phyloP scores from a whole-genome alignment of 2,797 vertebrate genomes.

The Dendrocincla tyrannina region DNA sequence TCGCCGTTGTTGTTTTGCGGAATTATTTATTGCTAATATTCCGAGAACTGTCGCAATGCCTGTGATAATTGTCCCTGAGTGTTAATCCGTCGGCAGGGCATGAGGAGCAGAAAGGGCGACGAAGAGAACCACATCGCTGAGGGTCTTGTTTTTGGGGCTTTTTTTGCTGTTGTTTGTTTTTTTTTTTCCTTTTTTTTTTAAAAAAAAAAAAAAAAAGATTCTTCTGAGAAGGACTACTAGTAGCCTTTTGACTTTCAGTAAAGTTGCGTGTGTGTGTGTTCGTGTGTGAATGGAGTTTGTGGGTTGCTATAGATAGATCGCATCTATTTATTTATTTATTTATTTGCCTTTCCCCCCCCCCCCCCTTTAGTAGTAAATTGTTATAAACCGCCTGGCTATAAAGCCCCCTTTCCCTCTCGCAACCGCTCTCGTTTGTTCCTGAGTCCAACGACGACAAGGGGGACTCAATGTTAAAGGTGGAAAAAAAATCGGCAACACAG shows the following conservation, averaged over 20 bases:
- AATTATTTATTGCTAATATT: neutral
- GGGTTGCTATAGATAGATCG: neutral
- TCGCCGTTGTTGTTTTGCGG: neutral
- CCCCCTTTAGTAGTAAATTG: neutral
- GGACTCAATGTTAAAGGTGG: constrained; percentile 47
- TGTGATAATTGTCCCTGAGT: neutral
- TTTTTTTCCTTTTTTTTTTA: neutral
- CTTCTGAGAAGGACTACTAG: neutral
- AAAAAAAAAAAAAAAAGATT: neutral
- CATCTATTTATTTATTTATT: neutral
- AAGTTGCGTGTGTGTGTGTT: neutral
- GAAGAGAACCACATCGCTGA: neutral
- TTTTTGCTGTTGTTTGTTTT: too few species aligned
- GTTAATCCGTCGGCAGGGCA: neutral
- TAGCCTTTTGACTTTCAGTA: neutral
- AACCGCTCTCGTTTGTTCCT: constrained; percentile 5
- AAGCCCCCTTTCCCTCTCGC: neutral
- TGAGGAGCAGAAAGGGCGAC: neutral
- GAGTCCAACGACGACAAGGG: constrained; percentile 30
- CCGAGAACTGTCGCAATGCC: neutral
- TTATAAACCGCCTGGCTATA: neutral
- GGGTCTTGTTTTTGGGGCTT: neutral
- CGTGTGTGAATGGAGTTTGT: neutral
- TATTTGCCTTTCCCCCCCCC: neutral
- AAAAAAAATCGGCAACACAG: constrained; percentile 14